Evolutionary conservation across 37 sponge, comb jelly and placozoan genomes (phyloP).

Genomic region (Aplysina aerophoba): DNA sequence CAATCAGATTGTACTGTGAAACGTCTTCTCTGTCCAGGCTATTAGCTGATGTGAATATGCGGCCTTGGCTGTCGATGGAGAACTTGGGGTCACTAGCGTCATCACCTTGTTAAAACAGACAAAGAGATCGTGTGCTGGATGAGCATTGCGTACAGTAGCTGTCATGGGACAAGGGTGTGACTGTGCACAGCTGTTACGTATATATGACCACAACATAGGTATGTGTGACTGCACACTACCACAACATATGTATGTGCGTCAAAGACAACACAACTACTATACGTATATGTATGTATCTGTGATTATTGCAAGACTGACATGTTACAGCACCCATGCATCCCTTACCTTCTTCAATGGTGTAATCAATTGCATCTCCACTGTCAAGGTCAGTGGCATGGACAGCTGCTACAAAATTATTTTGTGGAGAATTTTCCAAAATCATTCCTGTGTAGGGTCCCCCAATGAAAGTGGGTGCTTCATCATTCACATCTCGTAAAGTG

Average conservation of each 20-base stretch:
- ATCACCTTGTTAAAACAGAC: neutral
- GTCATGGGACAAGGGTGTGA: neutral
- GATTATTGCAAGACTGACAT: neutral
- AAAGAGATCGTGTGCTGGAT: neutral
- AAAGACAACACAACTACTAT: neutral
- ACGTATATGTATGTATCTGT: slow-evolving; percentile 3
- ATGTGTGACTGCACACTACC: neutral
- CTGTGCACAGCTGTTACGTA: neutral
- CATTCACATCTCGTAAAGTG: slow-evolving; percentile 16
- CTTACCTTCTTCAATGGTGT: neutral
- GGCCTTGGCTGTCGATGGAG: neutral
- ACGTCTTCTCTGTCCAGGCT: slow-evolving; percentile 8
- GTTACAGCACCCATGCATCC: neutral
- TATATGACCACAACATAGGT: neutral
- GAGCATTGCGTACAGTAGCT: no score
- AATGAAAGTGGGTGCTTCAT: neutral
- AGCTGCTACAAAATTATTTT: neutral
- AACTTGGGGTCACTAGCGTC: slow-evolving; percentile 14
- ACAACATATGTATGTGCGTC: neutral
- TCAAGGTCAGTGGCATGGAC: neutral
- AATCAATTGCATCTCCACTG: neutral
- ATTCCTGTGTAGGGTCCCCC: neutral
- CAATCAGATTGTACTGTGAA: neutral
- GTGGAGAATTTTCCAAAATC: neutral
- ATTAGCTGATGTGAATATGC: neutral